phyloP scores from a whole-genome alignment of 2,888 invertebrate genomes.

The Sarcophaga subvicina region DNA sequence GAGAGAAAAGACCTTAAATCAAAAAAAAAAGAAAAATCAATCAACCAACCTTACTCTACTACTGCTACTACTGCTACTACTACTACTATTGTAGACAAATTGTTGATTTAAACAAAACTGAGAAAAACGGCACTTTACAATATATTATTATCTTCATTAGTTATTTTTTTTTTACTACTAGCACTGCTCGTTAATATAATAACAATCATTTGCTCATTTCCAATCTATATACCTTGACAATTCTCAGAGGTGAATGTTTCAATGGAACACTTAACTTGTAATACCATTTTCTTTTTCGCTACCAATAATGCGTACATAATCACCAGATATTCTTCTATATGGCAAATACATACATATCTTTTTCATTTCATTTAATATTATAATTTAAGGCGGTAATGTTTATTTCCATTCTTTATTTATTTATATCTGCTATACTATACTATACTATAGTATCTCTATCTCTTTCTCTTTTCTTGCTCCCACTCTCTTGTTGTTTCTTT shows the following conservation, averaged over 20 bases:
- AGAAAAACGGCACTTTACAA: no score
- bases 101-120: no score
- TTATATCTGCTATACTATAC: no score
- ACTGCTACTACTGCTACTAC: no score
- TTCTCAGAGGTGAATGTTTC: neutral
- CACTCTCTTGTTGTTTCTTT: neutral
- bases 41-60: no score
- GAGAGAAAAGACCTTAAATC: conserved; percentile 22
- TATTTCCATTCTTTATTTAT: no score
- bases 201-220: neutral
- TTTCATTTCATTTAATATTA: neutral
- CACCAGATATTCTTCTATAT: neutral
- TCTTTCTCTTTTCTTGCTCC: neutral
- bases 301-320: neutral
- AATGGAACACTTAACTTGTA: neutral
- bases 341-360: neutral
- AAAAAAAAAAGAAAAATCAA: neutral
- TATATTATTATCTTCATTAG: no score
- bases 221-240: no score
- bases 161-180: no score
- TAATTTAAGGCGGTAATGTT: no score
- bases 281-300: neutral
- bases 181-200: neutral
- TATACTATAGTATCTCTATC: neutral
- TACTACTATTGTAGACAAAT: no score